Percentiles rank a stretch among this genome's conserved stretches.
These are phyloP conservation scores for Nudaria mundana DNA, from an alignment of 2,888 invertebrate genomes.

Conservation along the genomic window DNA sequence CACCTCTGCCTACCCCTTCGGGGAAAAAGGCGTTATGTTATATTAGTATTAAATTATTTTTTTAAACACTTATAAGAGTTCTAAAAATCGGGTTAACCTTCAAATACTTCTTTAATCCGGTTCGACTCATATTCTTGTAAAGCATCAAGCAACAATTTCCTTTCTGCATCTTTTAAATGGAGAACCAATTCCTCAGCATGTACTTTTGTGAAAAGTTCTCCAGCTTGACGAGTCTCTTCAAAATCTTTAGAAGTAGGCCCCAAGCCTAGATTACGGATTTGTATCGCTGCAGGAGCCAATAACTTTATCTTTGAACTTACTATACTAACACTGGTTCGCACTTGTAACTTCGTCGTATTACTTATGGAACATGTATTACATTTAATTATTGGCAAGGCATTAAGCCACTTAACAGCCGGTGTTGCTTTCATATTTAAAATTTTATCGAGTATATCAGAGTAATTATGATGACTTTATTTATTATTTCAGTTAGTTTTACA, in stretches of 20 bases:
- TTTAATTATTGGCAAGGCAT: conserved; percentile 34
- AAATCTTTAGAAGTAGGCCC: conserved; percentile 74
- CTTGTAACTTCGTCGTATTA: conserved; percentile 45
- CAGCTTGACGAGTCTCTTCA: conserved; percentile 56
- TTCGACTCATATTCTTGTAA: conserved; percentile 88
- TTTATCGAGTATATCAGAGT: too few species aligned
- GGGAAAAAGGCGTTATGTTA: too few species aligned
- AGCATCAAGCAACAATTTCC: conserved; percentile 84
- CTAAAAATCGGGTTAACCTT: too few species aligned
- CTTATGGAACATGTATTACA: conserved; percentile 43
- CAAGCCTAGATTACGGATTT: conserved; percentile 59
- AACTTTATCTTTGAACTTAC: conserved; percentile 43
- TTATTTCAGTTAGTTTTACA: too few species aligned
- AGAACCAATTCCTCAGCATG: conserved; percentile 88
- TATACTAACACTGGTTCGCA: conserved; percentile 57
- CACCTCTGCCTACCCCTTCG: too few species aligned
- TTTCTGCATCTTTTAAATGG: conserved; percentile 87
- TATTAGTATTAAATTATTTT: too few species aligned
- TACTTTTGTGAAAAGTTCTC: conserved; percentile 81
- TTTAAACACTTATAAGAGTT: too few species aligned
- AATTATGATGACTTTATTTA: too few species aligned
- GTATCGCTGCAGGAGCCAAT: conserved; percentile 42
- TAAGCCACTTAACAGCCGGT: conserved; percentile 44
- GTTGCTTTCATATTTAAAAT: conserved; percentile 60
- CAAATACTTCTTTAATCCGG: conserved; percentile 87